Conservation (phyloP, 2,888 invertebrate species). For the Pedicia rivosa region DNA sequence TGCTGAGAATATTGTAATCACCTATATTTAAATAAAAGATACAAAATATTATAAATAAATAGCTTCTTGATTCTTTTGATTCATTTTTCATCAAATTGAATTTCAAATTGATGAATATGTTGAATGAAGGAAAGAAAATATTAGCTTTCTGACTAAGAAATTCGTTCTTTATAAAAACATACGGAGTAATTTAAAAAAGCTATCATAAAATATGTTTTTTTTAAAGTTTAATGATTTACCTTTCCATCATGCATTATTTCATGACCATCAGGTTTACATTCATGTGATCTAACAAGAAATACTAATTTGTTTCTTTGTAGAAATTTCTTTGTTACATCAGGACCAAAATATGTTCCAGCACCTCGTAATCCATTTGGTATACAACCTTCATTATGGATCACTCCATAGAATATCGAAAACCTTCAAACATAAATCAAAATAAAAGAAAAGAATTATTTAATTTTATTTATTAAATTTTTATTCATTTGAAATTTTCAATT, state of each 20-base stretch:
- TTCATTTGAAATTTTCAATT: too few species aligned
- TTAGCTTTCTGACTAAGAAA: too few species aligned
- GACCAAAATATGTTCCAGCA: slow-evolving; percentile 86
- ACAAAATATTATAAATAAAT: not conserved
- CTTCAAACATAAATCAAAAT: slow-evolving; percentile 32
- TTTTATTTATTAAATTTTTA: too few species aligned
- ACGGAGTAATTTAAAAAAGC: too few species aligned
- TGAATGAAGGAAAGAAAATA: too few species aligned
- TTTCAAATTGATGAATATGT: too few species aligned
- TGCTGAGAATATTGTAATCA: slow-evolving; percentile 88
- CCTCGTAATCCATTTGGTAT: slow-evolving; percentile 75
- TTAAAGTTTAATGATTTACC: too few species aligned
- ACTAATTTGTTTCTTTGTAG: slow-evolving; percentile 60
- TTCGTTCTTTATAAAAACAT: too few species aligned
- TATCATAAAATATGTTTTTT: too few species aligned
- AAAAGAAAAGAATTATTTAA: not conserved
- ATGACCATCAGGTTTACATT: slow-evolving; percentile 86
- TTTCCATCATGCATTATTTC: slow-evolving; percentile 71
- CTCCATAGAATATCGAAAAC: slow-evolving; percentile 91
- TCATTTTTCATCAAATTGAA: too few species aligned
- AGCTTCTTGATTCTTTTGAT: not conserved
- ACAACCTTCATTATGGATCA: slow-evolving; percentile 66
- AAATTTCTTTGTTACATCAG: slow-evolving; percentile 68
- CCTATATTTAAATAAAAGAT: slow-evolving; percentile 35
- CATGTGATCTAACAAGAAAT: slow-evolving; percentile 75